These are phyloP conservation scores for Spongilla lacustris DNA, from an alignment of 37 sponge, comb jelly and placozoan species.

Conservation along the genomic window DNA sequence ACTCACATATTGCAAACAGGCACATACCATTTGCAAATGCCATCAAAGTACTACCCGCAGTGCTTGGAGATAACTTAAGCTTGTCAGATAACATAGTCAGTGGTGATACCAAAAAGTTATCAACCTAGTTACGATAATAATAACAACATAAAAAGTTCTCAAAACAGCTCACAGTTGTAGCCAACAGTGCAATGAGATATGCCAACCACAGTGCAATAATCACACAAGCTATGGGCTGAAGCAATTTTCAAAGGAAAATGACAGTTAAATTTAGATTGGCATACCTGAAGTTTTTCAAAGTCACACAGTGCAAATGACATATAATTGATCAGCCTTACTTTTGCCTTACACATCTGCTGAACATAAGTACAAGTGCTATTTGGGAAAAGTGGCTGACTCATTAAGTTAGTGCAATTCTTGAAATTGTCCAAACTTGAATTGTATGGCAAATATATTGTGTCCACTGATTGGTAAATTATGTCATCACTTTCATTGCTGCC, in stretches of 20 bases:
- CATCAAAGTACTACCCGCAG: slow-evolving; percentile 79
- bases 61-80: slow-evolving; percentile 59
- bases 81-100: slow-evolving; percentile 62
- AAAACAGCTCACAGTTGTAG: slow-evolving; percentile 64
- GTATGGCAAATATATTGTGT: neutral
- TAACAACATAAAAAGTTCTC: neutral
- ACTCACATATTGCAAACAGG: neutral
- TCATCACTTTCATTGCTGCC: neutral
- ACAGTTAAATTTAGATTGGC: neutral
- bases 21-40: slow-evolving; percentile 79
- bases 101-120: slow-evolving; percentile 75
- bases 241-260: neutral
- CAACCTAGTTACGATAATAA: slow-evolving; percentile 43
- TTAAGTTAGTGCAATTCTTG: neutral
- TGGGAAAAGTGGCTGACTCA: neutral
- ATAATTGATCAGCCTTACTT: slow-evolving; percentile 35
- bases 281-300: neutral
- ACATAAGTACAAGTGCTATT: slow-evolving; percentile 29
- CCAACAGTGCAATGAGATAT: slow-evolving; percentile 69
- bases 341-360: slow-evolving; percentile 5
- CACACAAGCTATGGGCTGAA: slow-evolving; percentile 54
- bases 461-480: neutral
- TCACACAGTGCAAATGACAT: slow-evolving; percentile 47
- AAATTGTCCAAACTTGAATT: neutral
- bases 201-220: slow-evolving; percentile 66